Conservation (phyloP, 2,113 vertebrate species). For the Corythornis vintsioides region DNA sequence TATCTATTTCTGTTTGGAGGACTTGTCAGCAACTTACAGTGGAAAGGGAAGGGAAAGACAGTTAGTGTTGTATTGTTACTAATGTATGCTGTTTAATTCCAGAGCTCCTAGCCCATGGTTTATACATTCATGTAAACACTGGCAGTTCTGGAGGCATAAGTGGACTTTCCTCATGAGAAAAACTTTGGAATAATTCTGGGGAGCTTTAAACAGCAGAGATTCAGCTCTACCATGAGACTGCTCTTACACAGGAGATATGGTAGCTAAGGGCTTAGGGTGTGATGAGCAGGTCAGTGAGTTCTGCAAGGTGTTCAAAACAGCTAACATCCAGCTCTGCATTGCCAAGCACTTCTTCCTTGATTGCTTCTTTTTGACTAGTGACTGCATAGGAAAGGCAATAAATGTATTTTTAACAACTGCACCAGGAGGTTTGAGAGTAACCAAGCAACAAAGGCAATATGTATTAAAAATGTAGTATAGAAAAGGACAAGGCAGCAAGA, state of each 20-base stretch:
- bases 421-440: neutral
- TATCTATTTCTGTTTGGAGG: neutral
- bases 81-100: neutral
- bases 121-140: neutral
- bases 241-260: rapidly evolving
- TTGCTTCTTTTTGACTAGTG: neutral
- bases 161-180: neutral
- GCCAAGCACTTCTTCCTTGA: neutral
- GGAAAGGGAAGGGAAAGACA: neutral
- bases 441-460: neutral
- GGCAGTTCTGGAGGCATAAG: neutral
- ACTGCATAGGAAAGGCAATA: neutral
- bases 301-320: neutral
- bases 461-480: neutral
- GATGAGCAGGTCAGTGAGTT: neutral
- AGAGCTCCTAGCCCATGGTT: neutral
- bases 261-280: neutral
- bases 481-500: neutral
- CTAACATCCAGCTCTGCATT: neutral
- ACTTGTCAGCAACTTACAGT: neutral
- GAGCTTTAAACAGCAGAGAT: neutral
- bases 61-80: neutral
- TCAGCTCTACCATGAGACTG: neutral
- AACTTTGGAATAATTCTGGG: neutral
- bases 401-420: neutral